Conservation (phyloP, 2,113 vertebrate genomes). For the Dicaeum eximium region DNA sequence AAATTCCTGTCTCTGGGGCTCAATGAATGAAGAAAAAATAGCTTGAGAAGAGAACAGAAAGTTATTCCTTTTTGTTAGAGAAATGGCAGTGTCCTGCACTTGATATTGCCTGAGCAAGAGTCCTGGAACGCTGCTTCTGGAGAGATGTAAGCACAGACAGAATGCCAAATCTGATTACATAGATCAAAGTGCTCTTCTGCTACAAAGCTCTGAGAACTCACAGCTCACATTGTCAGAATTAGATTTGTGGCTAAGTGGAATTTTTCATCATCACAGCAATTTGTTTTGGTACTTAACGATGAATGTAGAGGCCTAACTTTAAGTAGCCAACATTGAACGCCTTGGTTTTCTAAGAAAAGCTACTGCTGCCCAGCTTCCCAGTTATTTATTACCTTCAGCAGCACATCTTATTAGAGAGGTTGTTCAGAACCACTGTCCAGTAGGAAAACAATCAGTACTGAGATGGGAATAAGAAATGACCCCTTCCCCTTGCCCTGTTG, state of each 20-base stretch:
- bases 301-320: background rate
- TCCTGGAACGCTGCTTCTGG: background rate
- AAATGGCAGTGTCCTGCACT: background rate
- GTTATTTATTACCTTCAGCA: background rate
- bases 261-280: conserved; percentile 11
- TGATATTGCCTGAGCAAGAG: background rate
- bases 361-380: background rate
- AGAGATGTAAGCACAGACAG: background rate
- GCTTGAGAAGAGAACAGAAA: background rate
- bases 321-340: background rate
- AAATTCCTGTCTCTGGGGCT: background rate
- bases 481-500: background rate
- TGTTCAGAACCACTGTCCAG: background rate
- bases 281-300: conserved; percentile 17
- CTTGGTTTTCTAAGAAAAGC: background rate
- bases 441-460: background rate
- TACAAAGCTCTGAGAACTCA: conserved; percentile 10
- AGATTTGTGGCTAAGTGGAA: conserved; percentile 35
- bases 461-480: background rate
- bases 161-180: conserved; percentile 27
- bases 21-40: background rate
- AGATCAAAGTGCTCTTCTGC: conserved; percentile 17
- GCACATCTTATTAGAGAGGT: background rate
- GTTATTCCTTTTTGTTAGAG: background rate
- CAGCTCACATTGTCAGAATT: background rate